Conservation (phyloP, 2,888 invertebrate species). For the Dynastes tityus region DNA sequence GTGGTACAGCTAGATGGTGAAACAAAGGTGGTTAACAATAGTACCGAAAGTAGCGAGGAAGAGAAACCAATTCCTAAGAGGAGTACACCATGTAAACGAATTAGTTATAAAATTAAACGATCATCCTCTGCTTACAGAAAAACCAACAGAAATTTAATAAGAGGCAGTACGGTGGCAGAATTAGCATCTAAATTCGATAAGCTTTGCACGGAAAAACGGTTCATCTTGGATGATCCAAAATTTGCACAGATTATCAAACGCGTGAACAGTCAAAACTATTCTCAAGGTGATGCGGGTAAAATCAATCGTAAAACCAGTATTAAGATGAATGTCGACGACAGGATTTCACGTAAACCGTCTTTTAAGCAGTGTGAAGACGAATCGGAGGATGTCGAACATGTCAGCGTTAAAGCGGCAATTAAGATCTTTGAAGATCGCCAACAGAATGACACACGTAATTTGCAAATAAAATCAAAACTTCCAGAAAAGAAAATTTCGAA, state of each 20-base stretch:
- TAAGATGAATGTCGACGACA: constrained; percentile 69
- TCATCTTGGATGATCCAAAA: constrained; percentile 73
- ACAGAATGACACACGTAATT: constrained; percentile 45
- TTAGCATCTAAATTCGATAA: constrained; percentile 82
- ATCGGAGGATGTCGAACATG: constrained; percentile 42
- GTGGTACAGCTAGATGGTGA: constrained; percentile 37
- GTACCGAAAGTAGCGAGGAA: constrained; percentile 1
- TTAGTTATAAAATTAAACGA: constrained; percentile 77
- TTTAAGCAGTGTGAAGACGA: constrained; percentile 54
- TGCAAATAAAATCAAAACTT: constrained; percentile 73
- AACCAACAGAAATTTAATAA: constrained; percentile 70
- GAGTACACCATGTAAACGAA: constrained; percentile 72
- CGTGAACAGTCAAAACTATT: constrained; percentile 64
- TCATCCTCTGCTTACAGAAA: constrained; percentile 70
- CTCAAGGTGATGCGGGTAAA: constrained; percentile 45
- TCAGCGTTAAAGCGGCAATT: constrained; percentile 65
- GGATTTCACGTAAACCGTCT: constrained; percentile 55
- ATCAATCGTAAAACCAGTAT: constrained; percentile 65
- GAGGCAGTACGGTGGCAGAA: constrained; percentile 77
- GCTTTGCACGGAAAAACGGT: constrained; percentile 72
- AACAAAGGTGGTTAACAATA: constrained; percentile 22
- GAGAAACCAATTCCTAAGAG: constrained; percentile 46
- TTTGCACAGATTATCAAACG: constrained; percentile 71
- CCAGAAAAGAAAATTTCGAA: constrained; percentile 75
- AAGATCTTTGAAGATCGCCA: constrained; percentile 67